phyloP scores from a whole-genome alignment of 2,797 vertebrate species.

The Neoniphon sammara region DNA sequence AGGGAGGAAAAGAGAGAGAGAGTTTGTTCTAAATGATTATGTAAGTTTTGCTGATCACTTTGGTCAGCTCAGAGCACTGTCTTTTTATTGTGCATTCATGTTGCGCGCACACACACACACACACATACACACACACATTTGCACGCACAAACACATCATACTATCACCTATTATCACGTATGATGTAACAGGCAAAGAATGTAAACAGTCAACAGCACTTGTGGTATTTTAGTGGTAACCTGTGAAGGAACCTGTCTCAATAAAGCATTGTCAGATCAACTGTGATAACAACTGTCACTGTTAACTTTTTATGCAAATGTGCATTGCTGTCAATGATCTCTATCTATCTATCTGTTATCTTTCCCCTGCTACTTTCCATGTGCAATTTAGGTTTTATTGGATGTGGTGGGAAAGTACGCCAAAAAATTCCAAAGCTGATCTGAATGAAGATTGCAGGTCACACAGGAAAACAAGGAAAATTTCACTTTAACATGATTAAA shows the following conservation, averaged over 20 bases:
- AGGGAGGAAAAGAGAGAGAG: conserved; percentile 23
- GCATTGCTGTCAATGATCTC: too few species aligned
- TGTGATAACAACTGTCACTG: not conserved
- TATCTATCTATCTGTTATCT: too few species aligned
- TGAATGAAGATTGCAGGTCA: not conserved
- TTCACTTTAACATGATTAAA: too few species aligned
- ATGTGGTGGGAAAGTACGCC: not conserved
- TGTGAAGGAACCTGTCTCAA: not conserved
- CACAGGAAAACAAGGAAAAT: not conserved
- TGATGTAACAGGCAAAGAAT: not conserved
- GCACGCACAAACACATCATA: not conserved
- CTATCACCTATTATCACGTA: not conserved
- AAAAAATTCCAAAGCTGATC: not conserved
- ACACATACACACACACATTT: not conserved
- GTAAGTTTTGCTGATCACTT: conserved; percentile 25
- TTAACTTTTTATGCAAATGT: not conserved
- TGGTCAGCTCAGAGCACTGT: conserved; percentile 15
- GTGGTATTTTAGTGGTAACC: too few species aligned
- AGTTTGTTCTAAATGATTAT: conserved; percentile 48
- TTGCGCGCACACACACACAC: not conserved
- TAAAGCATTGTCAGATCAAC: not conserved
- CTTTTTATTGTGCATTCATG: conserved; percentile 11
- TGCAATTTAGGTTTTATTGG: not conserved
- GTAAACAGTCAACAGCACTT: too few species aligned
- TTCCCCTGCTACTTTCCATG: not conserved